Conservation (phyloP, 2,888 invertebrate species). For the Oligia strigilis region DNA sequence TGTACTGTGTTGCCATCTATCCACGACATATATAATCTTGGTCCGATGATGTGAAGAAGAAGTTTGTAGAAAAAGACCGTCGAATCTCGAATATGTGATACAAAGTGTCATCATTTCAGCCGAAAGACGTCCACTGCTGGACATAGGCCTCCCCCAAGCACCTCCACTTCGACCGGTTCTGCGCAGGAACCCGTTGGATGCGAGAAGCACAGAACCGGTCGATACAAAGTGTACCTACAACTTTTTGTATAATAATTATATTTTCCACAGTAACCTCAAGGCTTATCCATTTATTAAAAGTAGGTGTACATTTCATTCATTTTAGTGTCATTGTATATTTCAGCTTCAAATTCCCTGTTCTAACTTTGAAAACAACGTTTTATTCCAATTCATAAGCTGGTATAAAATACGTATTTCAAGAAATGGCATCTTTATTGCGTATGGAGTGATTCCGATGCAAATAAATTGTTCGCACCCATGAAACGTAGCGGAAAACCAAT, state of each 20-base stretch:
- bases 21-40: too few species aligned
- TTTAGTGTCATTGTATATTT: not conserved
- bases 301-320: not conserved
- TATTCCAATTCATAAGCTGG: not conserved
- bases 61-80: not conserved
- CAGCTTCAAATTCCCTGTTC: not conserved
- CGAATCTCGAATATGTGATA: not conserved
- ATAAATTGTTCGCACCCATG: slow-evolving; percentile 54
- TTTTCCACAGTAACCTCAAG: not conserved
- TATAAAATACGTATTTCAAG: not conserved
- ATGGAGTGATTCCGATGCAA: slow-evolving; percentile 43
- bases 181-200: too few species aligned
- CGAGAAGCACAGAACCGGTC: too few species aligned
- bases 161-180: too few species aligned
- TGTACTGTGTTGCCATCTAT: too few species aligned
- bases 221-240: too few species aligned
- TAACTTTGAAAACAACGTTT: not conserved
- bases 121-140: too few species aligned
- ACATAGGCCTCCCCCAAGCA: too few species aligned
- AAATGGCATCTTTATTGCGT: slow-evolving; percentile 22
- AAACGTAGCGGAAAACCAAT: slow-evolving; percentile 52
- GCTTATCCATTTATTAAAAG: not conserved
- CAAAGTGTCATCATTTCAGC: not conserved
- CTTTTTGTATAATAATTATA: not conserved
- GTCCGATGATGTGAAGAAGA: too few species aligned